Evolutionary conservation across 1,140 invertebrate genomes (phyloP).

Genomic region (Drosophila kanapiae): DNA sequence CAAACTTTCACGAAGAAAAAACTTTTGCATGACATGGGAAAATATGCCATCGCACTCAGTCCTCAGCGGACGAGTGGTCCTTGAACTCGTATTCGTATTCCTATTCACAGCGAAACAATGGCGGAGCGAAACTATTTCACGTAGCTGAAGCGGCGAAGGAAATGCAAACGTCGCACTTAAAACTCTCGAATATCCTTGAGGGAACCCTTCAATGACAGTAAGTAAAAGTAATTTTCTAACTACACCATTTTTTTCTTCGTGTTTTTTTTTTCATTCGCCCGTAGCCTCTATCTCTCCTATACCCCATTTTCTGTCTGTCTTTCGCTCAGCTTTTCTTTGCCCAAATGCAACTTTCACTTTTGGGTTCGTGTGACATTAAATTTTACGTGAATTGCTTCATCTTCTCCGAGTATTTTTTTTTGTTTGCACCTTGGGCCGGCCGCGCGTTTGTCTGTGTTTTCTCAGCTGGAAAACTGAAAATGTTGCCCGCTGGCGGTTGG

Average conservation of each 20-base stretch:
- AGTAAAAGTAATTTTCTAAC: slow-evolving; percentile 80
- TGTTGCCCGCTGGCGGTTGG: slow-evolving; percentile 52
- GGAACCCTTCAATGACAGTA: slow-evolving; percentile 59
- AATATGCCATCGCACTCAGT: slow-evolving; percentile 14
- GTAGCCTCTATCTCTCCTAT: slow-evolving; percentile 9
- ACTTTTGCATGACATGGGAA: slow-evolving; percentile 45
- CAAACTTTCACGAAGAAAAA: slow-evolving; percentile 38
- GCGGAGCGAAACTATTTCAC: slow-evolving; percentile 52
- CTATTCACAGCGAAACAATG: slow-evolving; percentile 51
- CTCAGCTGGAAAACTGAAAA: slow-evolving; percentile 68
- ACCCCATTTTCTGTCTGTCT: slow-evolving; percentile 14
- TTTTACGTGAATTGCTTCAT: slow-evolving; percentile 61
- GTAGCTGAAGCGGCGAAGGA: slow-evolving; percentile 35
- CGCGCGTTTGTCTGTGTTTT: slow-evolving; percentile 54
- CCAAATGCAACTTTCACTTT: slow-evolving; percentile 71
- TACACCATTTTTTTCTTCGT: slow-evolving; percentile 45
- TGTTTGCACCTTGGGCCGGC: slow-evolving; percentile 49
- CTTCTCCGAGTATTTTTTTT: slow-evolving; percentile 37
- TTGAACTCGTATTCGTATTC: slow-evolving; percentile 58
- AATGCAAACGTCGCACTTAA: slow-evolving; percentile 69
- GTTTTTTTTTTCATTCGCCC: no score
- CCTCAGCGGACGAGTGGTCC: slow-evolving; percentile 39
- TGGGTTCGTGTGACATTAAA: slow-evolving; percentile 70
- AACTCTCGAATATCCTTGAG: slow-evolving; percentile 57
- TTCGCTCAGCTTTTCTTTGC: slow-evolving; percentile 10